Percentiles rank a stretch among this genome's conserved stretches.
Evolutionary conservation across 2,113 vertebrate genomes (phyloP).

Genomic region (Orthonyx spaldingii): DNA sequence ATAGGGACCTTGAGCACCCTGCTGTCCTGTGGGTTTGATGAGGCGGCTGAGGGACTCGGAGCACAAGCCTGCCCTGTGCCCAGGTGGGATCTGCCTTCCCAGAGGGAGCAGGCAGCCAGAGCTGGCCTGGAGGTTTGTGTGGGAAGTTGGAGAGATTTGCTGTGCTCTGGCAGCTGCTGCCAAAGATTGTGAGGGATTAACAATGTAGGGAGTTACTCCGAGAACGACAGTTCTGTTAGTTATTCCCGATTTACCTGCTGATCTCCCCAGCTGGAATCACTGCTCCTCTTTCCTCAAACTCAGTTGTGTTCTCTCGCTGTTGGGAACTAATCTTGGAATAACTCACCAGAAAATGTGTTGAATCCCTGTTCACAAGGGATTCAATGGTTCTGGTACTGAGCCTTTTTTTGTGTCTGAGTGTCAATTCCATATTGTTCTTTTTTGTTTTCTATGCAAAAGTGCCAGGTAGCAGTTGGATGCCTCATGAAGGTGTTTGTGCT

Average conservation of each 20-base stretch:
- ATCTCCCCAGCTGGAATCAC: not conserved
- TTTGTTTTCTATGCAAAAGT: not conserved
- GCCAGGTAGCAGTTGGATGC: not conserved
- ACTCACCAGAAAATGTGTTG: not conserved
- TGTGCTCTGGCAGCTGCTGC: not conserved
- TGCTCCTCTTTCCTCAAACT: not conserved
- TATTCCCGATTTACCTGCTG: not conserved
- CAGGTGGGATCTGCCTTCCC: not conserved
- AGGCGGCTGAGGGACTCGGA: not conserved
- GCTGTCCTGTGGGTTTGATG: not conserved
- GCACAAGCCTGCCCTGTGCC: not conserved
- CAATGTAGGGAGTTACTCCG: fast-evolving
- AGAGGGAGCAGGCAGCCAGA: not conserved
- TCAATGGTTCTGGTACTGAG: not conserved
- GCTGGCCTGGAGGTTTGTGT: not conserved
- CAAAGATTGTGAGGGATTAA: not conserved
- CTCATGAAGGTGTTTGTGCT: not conserved
- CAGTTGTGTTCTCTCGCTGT: not conserved
- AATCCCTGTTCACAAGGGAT: not conserved
- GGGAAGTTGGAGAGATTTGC: not conserved
- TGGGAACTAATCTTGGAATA: not conserved
- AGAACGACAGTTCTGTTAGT: not conserved
- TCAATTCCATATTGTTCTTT: not conserved
- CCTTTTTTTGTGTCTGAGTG: not conserved
- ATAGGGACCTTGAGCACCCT: too few relatives aligned